phyloP scores from a whole-genome alignment of 2,113 vertebrate genomes.

The Crocuta crocuta region DNA sequence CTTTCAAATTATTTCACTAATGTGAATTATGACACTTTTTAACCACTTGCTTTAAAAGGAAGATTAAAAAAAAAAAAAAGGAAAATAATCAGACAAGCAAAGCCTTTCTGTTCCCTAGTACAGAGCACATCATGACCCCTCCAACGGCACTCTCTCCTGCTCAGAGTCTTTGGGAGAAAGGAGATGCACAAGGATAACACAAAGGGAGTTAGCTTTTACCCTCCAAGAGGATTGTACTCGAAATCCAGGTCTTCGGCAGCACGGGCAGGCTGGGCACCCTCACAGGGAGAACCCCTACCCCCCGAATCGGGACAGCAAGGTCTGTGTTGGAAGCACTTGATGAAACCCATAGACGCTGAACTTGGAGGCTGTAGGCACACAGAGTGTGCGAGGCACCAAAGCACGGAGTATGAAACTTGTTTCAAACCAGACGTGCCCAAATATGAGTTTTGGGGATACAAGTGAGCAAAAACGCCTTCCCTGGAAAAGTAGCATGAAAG shows the following conservation, averaged over 20 bases:
- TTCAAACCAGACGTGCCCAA: neutral
- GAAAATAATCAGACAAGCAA: constrained; percentile 31
- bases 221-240: constrained; percentile 12
- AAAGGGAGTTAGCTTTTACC: neutral
- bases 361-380: neutral
- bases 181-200: neutral
- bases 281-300: neutral
- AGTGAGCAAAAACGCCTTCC: neutral
- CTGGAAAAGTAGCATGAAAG: neutral
- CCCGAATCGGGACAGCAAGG: neutral
- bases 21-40: neutral
- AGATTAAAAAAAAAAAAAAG: constrained; percentile 26
- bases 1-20: constrained; percentile 50
- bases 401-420: neutral
- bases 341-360: neutral
- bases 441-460: neutral
- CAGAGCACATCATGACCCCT: neutral
- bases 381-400: neutral
- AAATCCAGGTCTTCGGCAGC: neutral
- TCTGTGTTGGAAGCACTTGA: neutral
- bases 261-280: neutral
- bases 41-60: constrained; percentile 47
- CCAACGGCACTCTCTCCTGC: neutral
- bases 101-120: constrained; percentile 20
- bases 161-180: constrained; percentile 14